These are phyloP conservation scores for Latheticus oryzae DNA, from an alignment of 2,888 invertebrate genomes.

Conservation along the genomic window DNA sequence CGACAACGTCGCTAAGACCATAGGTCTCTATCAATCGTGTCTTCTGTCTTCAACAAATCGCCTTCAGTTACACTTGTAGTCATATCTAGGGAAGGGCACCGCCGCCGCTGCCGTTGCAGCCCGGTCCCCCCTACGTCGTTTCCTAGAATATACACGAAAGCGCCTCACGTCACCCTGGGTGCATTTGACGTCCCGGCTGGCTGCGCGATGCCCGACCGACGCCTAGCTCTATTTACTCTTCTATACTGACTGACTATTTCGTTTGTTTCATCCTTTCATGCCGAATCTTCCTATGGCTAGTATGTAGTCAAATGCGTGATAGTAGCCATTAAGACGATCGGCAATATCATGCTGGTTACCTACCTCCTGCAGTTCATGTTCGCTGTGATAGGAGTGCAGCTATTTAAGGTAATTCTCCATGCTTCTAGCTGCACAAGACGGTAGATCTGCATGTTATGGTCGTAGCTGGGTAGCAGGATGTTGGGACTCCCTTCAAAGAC, in stretches of 20 bases:
- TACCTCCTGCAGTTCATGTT: constrained; percentile 99
- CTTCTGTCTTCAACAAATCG: constrained; percentile 25
- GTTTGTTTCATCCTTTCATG: constrained; percentile 63
- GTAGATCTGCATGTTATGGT: constrained; percentile 63
- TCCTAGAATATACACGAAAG: constrained; percentile 34
- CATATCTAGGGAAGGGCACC: constrained; percentile 65
- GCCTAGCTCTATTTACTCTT: constrained; percentile 49
- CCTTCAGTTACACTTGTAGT: constrained; percentile 64
- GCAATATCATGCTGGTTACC: constrained; percentile 99
- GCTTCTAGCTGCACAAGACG: constrained; percentile 61
- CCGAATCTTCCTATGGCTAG: constrained; percentile 69
- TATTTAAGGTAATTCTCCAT: constrained; percentile 90
- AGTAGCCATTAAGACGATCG: constrained; percentile 98
- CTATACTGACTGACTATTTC: constrained; percentile 55
- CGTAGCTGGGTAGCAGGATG: constrained; percentile 55
- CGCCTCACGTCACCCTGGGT: constrained; percentile 60
- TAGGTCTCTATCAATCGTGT: constrained; percentile 3
- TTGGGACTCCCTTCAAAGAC: constrained; percentile 30
- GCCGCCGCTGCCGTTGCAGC: constrained; percentile 46
- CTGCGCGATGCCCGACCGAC: constrained; percentile 56
- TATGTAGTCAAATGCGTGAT: constrained; percentile 99
- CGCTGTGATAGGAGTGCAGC: constrained; percentile 99
- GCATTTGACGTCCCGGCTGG: constrained; percentile 64
- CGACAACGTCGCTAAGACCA: constrained; percentile 8
- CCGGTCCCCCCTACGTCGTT: constrained; percentile 40